Percentiles rank a stretch among this genome's conserved stretches.
These are phyloP conservation scores for Hesperia comma DNA, from an alignment of 2,888 invertebrate genomes.

Conservation along the genomic window DNA sequence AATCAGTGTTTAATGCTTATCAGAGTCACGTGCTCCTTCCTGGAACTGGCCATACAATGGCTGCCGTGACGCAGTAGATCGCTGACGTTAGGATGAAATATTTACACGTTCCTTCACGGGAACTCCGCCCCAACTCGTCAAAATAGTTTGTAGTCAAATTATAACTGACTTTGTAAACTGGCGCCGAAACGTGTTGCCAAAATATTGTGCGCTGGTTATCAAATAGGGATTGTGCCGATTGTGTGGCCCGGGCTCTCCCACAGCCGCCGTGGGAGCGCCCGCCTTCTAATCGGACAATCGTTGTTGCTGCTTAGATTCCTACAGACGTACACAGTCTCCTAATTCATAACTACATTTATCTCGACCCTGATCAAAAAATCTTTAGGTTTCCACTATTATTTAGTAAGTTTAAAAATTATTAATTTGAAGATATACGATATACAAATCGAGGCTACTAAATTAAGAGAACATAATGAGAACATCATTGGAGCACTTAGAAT, in stretches of 20 bases:
- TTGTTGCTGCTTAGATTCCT: constrained; percentile 15
- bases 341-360: neutral
- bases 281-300: constrained; percentile 26
- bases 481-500: too few species aligned
- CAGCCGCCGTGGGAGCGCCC: constrained; percentile 15
- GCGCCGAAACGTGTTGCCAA: constrained; percentile 29
- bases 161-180: constrained; percentile 14
- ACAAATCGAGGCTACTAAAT: too few species aligned
- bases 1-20: constrained; percentile 12
- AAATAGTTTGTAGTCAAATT: constrained; percentile 10
- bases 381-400: too few species aligned
- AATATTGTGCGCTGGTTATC: constrained; percentile 24
- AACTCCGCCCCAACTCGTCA: neutral
- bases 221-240: constrained; percentile 27
- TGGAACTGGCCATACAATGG: neutral
- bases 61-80: too few species aligned
- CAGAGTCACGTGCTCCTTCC: constrained; percentile 8
- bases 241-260: too few species aligned
- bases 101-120: neutral
- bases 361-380: too few species aligned
- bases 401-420: too few species aligned
- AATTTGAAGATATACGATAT: too few species aligned
- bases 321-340: neutral
- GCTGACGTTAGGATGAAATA: neutral
- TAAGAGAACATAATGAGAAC: too few species aligned